Evolutionary conservation across 2,797 vertebrate genomes (phyloP).

Genomic region (Xyrichtys novacula): DNA sequence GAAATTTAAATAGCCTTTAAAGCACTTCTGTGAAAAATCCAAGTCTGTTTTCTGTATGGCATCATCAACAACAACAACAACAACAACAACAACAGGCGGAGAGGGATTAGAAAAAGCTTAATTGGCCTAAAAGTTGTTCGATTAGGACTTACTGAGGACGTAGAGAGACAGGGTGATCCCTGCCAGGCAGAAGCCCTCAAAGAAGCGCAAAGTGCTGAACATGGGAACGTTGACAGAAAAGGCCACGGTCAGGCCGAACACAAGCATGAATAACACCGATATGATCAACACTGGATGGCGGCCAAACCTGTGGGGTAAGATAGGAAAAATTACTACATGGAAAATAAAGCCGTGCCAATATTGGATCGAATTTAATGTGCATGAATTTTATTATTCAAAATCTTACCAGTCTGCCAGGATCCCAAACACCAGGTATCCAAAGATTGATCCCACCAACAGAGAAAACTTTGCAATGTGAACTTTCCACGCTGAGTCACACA

Average conservation of each 20-base stretch:
- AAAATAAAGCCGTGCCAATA: background rate
- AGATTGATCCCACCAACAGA: conserved; percentile 96
- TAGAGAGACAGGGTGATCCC: conserved; percentile 95
- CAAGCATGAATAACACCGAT: conserved; percentile 93
- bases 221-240: conserved; percentile 96
- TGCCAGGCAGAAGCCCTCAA: conserved; percentile 97
- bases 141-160: conserved; percentile 90
- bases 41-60: background rate
- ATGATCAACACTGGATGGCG: conserved; percentile 93
- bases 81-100: background rate
- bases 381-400: background rate
- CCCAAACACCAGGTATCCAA: conserved; percentile 96
- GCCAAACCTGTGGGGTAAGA: conserved; percentile 87
- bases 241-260: conserved; percentile 95
- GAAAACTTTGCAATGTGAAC: conserved; percentile 99
- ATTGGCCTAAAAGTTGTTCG: background rate
- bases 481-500: conserved; percentile 94
- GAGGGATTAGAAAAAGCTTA: background rate
- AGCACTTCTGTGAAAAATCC: background rate
- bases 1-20: background rate
- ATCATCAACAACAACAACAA: conserved; percentile 2
- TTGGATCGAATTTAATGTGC: background rate
- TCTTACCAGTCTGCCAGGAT: conserved; percentile 97
- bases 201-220: conserved; percentile 99
- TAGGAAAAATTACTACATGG: background rate